Evolutionary conservation across 2,113 vertebrate species (phyloP).

Genomic region (Pardalotus punctatus): DNA sequence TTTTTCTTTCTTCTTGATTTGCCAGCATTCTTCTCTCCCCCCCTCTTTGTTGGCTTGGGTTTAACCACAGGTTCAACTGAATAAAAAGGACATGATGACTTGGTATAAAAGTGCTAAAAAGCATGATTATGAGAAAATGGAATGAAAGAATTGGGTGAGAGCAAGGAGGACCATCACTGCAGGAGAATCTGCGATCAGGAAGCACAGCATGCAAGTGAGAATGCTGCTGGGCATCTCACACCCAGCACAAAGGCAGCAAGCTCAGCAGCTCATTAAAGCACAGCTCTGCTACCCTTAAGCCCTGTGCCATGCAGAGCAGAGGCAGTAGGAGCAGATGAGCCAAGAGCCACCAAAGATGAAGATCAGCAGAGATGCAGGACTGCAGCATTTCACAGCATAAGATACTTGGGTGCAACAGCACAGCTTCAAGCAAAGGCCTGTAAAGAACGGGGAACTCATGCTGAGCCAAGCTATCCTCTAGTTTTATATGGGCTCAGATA

Average conservation of each 20-base stretch:
- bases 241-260: not conserved
- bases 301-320: not conserved
- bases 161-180: not conserved
- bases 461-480: not conserved
- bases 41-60: conserved; percentile 67
- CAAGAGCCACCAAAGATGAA: not conserved
- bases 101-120: not conserved
- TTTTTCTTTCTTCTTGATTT: conserved; percentile 73
- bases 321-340: not conserved
- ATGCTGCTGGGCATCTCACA: not conserved
- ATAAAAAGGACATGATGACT: not conserved
- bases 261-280: not conserved
- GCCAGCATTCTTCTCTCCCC: conserved; percentile 61
- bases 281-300: not conserved
- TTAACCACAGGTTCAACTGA: conserved; percentile 76
- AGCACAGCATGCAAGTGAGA: not conserved
- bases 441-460: not conserved
- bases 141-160: not conserved
- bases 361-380: not conserved
- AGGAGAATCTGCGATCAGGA: not conserved
- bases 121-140: not conserved
- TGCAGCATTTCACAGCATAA: not conserved
- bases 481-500: not conserved
- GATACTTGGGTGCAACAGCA: not conserved
- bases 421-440: not conserved